phyloP scores from a whole-genome alignment of 2,797 vertebrate genomes.

The Salarias fasciatus region DNA sequence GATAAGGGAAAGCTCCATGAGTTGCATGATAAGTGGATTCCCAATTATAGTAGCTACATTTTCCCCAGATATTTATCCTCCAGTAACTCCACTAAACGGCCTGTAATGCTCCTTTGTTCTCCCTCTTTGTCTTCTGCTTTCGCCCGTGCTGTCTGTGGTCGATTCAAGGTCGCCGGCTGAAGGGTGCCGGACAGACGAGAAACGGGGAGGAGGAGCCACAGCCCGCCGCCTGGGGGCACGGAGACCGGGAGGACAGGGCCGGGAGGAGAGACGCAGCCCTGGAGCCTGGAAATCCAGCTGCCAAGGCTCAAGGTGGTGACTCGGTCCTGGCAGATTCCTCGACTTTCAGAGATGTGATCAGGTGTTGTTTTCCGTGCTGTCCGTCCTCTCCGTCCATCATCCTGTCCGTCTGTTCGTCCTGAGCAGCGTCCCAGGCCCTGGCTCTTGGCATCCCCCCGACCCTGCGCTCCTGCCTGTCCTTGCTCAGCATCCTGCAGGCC shows the following conservation, averaged over 20 bases:
- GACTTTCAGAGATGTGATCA: background rate
- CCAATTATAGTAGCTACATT: background rate
- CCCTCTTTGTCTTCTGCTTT: background rate
- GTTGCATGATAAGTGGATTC: background rate
- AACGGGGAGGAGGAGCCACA: conserved; percentile 60
- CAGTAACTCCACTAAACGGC: conserved; percentile 25
- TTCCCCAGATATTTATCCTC: background rate
- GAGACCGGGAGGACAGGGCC: conserved; percentile 47
- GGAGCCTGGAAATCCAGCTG: conserved; percentile 31
- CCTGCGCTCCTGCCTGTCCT: conserved; percentile 82
- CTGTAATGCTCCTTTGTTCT: conserved; percentile 1
- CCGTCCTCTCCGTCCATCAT: background rate
- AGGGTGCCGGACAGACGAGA: conserved; percentile 63
- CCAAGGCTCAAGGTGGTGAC: conserved; percentile 49
- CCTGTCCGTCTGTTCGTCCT: background rate
- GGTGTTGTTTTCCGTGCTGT: background rate
- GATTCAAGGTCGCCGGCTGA: conserved; percentile 72
- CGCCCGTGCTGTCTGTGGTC: background rate
- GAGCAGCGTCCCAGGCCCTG: conserved; percentile 58
- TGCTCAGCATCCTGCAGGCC: conserved; percentile 89
- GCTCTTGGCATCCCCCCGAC: conserved; percentile 57
- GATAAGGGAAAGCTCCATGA: conserved; percentile 18
- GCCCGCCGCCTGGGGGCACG: conserved; percentile 32
- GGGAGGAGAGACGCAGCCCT: conserved; percentile 35
- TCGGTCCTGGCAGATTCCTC: background rate